Evolutionary conservation across 2,113 vertebrate species (phyloP).

Genomic region (Ctenomys sociabilis): DNA sequence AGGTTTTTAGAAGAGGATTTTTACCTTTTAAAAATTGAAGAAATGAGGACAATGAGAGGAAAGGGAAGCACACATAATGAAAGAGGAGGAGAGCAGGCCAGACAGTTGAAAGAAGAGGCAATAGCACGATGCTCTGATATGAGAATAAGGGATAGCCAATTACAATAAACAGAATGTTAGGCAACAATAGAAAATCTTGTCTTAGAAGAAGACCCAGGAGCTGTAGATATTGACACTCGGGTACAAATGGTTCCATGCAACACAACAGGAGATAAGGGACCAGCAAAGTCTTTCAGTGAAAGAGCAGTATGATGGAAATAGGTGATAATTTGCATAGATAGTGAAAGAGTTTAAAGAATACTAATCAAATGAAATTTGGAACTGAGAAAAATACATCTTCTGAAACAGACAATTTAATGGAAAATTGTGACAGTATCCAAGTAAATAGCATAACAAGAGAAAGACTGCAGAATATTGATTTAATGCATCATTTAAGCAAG

Average conservation of each 20-base stretch:
- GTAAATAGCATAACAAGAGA: conserved; percentile 93
- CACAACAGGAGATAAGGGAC: background rate
- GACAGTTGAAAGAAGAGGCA: background rate
- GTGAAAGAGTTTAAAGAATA: conserved; percentile 59
- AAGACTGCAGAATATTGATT: conserved; percentile 96
- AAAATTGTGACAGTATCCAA: conserved; percentile 91
- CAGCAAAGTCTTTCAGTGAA: background rate
- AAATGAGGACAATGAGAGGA: background rate
- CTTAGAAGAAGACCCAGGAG: background rate
- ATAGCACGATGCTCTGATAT: fast-evolving
- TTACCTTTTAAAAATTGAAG: background rate
- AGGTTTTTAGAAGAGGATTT: background rate
- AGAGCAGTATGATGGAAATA: background rate
- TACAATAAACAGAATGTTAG: background rate
- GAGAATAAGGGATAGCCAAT: background rate
- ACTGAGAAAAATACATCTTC: conserved; percentile 84
- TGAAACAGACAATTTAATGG: conserved; percentile 90
- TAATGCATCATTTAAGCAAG: conserved; percentile 93
- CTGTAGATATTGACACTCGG: background rate
- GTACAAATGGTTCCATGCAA: too few species aligned
- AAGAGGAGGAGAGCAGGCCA: background rate
- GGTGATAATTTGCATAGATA: conserved; percentile 54
- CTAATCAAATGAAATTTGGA: conserved; percentile 81
- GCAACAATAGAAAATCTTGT: background rate
- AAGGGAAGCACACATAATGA: background rate